Evolutionary conservation across 2,797 vertebrate species (phyloP).

Genomic region (Anabas testudineus): DNA sequence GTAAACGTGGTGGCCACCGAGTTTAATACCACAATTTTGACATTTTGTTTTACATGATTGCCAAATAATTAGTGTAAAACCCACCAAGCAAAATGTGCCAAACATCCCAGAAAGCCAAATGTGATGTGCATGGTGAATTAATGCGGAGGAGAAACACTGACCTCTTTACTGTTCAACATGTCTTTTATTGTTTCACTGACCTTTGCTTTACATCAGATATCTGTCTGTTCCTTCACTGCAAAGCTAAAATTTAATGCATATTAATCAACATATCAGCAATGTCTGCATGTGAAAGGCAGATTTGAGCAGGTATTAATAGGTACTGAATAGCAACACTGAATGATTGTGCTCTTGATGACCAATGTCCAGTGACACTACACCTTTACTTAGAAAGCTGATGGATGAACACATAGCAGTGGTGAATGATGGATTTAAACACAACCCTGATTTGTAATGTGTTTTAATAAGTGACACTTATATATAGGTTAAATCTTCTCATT

Average conservation of each 20-base stretch:
- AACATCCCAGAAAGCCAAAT: constrained; percentile 10
- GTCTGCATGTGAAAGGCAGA: neutral
- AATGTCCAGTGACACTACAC: too few species aligned
- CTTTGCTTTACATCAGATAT: constrained; percentile 22
- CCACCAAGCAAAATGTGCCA: constrained; percentile 25
- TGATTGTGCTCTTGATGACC: too few species aligned
- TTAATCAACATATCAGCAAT: neutral
- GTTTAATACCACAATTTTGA: constrained; percentile 27
- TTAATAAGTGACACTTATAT: too few species aligned
- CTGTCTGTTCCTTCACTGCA: neutral
- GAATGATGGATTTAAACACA: too few species aligned
- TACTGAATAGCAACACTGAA: too few species aligned
- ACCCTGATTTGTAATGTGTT: too few species aligned
- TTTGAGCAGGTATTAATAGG: neutral
- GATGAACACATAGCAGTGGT: too few species aligned
- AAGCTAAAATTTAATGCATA: constrained; percentile 16
- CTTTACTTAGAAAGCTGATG: too few species aligned
- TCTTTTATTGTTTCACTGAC: constrained; percentile 8
- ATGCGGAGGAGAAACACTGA: too few species aligned
- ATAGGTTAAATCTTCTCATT: too few species aligned
- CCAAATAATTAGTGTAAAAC: constrained; percentile 30
- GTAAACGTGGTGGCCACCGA: constrained; percentile 33
- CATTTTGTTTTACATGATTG: constrained; percentile 29
- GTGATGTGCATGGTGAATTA: constrained; percentile 11
- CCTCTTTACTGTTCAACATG: neutral